Conservation (phyloP, 2,797 vertebrate genomes). For the Mormyrus proboscirostris region DNA sequence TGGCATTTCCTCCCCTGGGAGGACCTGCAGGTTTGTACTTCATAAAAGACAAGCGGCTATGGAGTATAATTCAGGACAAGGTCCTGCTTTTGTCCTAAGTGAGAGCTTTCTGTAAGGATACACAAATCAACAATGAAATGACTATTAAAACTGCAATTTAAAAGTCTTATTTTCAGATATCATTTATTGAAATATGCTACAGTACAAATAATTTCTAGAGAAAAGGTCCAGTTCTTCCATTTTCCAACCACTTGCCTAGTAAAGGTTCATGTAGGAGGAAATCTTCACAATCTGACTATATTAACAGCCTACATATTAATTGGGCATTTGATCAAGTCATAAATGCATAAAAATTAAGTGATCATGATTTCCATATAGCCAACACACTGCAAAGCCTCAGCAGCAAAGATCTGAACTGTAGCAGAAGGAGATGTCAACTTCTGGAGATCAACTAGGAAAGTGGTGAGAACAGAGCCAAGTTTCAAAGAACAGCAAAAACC, state of each 20-base stretch:
- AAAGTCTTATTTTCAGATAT: neutral
- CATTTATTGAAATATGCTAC: neutral
- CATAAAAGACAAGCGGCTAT: neutral
- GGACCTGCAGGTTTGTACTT: neutral
- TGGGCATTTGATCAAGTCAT: neutral
- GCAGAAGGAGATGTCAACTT: neutral
- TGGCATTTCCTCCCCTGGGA: neutral
- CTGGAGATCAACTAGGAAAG: neutral
- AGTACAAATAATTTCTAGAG: neutral
- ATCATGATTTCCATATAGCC: neutral
- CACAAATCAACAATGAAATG: neutral
- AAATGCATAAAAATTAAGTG: neutral
- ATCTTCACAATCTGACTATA: neutral
- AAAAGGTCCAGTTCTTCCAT: neutral
- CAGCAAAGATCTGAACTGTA: neutral
- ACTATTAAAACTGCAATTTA: neutral
- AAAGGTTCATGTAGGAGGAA: neutral
- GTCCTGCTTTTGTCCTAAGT: neutral
- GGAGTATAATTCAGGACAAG: neutral
- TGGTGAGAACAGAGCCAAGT: neutral
- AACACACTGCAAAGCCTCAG: neutral
- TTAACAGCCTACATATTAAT: neutral
- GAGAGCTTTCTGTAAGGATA: neutral
- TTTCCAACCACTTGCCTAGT: neutral
- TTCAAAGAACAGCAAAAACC: neutral